These are phyloP conservation scores for Bibio marci DNA, from an alignment of 2,888 invertebrate species.

Conservation along the genomic window DNA sequence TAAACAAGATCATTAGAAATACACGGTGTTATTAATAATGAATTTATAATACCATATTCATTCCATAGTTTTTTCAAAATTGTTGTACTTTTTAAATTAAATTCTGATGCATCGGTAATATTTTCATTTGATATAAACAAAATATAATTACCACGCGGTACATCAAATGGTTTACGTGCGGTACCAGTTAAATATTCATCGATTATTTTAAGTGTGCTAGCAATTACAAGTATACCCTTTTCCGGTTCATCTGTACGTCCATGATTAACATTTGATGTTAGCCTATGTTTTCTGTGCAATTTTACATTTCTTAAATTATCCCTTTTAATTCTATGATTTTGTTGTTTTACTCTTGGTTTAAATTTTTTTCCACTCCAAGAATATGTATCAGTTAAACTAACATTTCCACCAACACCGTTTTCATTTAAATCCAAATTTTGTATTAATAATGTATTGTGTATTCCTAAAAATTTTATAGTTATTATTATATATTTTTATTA, in stretches of 20 bases:
- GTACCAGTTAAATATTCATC: conserved; percentile 7
- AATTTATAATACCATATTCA: conserved; percentile 8
- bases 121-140: background rate
- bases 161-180: conserved; percentile 8
- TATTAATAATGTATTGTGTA: too few species aligned
- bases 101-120: background rate
- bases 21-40: conserved; percentile 5
- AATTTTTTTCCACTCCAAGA: too few species aligned
- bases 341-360: too few species aligned
- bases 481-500: too few species aligned
- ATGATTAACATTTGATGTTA: background rate
- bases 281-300: too few species aligned
- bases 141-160: conserved; percentile 6
- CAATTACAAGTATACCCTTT: conserved; percentile 6
- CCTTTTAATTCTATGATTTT: too few species aligned
- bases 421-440: too few species aligned
- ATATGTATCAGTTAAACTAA: too few species aligned
- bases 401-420: too few species aligned
- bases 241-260: conserved; percentile 3
- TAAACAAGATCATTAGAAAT: background rate
- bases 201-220: conserved; percentile 5
- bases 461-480: too few species aligned
- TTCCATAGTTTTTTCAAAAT: conserved; percentile 8
- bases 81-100: background rate
- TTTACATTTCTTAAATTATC: too few species aligned